phyloP scores from a whole-genome alignment of 2,113 vertebrate species.

The Pteronura brasiliensis region DNA sequence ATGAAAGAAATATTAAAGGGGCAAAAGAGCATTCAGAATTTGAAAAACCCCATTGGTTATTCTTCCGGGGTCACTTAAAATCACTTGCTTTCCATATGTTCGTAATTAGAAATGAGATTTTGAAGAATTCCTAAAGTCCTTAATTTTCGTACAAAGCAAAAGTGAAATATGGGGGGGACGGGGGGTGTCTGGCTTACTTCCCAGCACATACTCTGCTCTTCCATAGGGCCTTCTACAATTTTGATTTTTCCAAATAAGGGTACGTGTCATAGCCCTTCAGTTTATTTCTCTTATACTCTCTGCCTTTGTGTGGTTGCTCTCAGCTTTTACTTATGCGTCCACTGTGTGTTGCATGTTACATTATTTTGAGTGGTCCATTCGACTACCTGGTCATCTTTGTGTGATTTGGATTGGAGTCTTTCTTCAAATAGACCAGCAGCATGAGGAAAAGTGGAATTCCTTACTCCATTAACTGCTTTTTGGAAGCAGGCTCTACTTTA shows the following conservation, averaged over 20 bases:
- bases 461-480: not conserved
- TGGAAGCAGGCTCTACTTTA: not conserved
- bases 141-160: not conserved
- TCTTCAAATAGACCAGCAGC: not conserved
- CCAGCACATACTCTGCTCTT: not conserved
- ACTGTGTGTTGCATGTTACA: too few relatives aligned
- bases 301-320: not conserved
- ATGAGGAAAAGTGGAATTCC: not conserved
- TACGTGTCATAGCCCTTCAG: not conserved
- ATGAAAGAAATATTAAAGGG: not conserved
- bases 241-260: not conserved
- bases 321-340: not conserved
- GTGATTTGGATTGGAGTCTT: not conserved
- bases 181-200: not conserved
- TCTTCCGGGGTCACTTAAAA: not conserved
- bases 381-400: not conserved
- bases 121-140: not conserved
- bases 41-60: not conserved
- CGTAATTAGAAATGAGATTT: not conserved
- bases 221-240: not conserved
- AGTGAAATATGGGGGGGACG: not conserved
- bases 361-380: not conserved
- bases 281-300: not conserved
- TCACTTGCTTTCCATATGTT: not conserved
- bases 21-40: not conserved